Conservation (phyloP, 2,797 vertebrate genomes). For the Morelia viridis region DNA sequence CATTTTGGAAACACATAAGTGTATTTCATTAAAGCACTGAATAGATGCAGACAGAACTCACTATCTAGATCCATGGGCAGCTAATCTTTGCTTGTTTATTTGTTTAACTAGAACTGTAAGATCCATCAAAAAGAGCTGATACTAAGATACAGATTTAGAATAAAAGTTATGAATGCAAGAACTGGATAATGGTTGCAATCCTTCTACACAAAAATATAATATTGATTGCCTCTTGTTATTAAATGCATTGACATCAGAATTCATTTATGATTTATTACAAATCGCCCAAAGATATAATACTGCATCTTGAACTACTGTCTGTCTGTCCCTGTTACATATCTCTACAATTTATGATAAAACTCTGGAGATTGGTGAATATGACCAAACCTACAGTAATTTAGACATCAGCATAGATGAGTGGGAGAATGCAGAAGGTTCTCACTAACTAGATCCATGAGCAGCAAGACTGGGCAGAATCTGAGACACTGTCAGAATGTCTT, state of each 20-base stretch:
- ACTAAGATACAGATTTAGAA: neutral
- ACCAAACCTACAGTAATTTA: neutral
- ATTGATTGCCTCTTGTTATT: neutral
- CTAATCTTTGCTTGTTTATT: neutral
- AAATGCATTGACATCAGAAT: neutral
- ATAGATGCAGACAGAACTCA: neutral
- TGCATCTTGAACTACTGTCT: neutral
- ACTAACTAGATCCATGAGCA: too few relatives aligned
- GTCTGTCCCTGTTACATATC: neutral
- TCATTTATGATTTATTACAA: neutral
- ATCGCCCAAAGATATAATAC: neutral
- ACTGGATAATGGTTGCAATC: neutral
- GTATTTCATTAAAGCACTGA: neutral
- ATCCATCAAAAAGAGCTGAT: neutral
- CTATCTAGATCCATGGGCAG: too few relatives aligned
- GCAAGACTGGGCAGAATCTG: too few relatives aligned
- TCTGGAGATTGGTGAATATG: neutral
- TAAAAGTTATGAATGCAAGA: neutral
- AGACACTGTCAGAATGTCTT: too few relatives aligned
- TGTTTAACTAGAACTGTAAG: neutral
- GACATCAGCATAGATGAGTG: neutral
- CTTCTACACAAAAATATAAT: neutral
- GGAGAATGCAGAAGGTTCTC: neutral
- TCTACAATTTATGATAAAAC: neutral
- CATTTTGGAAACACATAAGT: neutral